Evolutionary conservation across 2,797 vertebrate genomes (phyloP).

Genomic region (Periparus ater): DNA sequence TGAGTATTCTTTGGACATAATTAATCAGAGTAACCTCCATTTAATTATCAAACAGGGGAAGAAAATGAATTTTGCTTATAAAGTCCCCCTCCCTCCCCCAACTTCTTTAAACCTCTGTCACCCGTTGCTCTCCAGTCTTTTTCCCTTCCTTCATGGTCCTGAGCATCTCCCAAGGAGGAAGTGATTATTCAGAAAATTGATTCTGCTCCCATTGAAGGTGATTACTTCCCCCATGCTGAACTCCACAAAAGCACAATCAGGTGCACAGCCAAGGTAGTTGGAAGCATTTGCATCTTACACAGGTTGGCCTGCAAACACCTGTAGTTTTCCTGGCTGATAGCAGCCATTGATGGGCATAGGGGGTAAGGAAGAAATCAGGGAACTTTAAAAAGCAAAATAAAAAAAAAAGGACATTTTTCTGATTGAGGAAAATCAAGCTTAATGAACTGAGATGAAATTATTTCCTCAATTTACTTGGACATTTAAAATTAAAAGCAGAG

Average conservation of each 20-base stretch:
- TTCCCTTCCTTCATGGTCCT: neutral
- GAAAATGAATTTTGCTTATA: neutral
- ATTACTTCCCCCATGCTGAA: slow-evolving; percentile 59
- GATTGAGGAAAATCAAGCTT: slow-evolving; percentile 46
- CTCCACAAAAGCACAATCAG: slow-evolving; percentile 62
- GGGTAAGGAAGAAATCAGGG: slow-evolving; percentile 20
- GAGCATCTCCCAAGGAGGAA: slow-evolving; percentile 29
- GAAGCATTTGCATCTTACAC: slow-evolving; percentile 48
- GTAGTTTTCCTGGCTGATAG: slow-evolving; percentile 43
- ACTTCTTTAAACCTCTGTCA: neutral
- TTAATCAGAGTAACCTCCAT: neutral
- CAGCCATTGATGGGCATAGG: neutral
- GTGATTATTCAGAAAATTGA: slow-evolving; percentile 24
- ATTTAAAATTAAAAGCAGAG: slow-evolving; percentile 49
- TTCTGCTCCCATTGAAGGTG: slow-evolving; percentile 34
- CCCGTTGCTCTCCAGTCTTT: neutral
- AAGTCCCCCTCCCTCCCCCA: fast-evolving
- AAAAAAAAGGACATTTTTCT: neutral
- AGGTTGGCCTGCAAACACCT: slow-evolving; percentile 49
- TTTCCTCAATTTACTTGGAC: slow-evolving; percentile 18
- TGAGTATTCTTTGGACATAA: neutral
- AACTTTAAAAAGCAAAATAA: neutral
- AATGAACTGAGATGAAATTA: slow-evolving; percentile 33
- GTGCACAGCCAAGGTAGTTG: neutral
- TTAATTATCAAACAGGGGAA: neutral